Conservation (phyloP, 2,888 invertebrate species). For the Mallateleia sp. region DNA sequence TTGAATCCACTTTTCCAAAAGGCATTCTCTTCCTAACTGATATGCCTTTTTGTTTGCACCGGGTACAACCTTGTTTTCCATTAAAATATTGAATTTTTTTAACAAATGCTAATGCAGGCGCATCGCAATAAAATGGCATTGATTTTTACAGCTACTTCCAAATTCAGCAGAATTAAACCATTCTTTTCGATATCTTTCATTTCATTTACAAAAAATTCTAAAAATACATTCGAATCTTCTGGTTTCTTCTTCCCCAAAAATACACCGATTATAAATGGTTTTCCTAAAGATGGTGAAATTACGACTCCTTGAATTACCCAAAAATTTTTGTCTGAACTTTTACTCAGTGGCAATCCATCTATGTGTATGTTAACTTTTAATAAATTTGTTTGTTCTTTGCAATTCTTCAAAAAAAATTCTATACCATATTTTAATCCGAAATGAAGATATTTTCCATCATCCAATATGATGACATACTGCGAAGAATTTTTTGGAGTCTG, state of each 20-base stretch:
- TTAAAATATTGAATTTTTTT: not conserved
- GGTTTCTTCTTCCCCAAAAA: slow-evolving; percentile 6
- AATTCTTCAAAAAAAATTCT: not conserved
- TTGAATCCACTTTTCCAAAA: not conserved
- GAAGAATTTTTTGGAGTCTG: slow-evolving; percentile 19
- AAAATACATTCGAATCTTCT: slow-evolving; percentile 1
- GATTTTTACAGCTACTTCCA: not conserved
- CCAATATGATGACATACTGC: not conserved
- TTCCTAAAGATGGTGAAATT: not conserved
- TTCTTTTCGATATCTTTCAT: not conserved
- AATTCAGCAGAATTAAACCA: not conserved
- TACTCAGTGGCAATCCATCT: not conserved
- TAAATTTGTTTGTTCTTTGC: not conserved
- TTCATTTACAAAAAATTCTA: not conserved
- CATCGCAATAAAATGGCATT: not conserved
- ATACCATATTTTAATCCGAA: slow-evolving; percentile 20
- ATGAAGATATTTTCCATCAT: slow-evolving; percentile 42
- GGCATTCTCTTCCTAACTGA: not conserved
- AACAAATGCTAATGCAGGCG: not conserved
- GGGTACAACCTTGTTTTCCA: not conserved
- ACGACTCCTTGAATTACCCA: slow-evolving; percentile 13
- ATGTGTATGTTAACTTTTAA: not conserved
- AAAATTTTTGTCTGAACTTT: not conserved
- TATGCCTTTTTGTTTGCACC: not conserved
- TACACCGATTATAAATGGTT: slow-evolving; percentile 3